A percentile compares a stretch with the other conserved stretches of the same genome.
These are phyloP conservation scores for Apotomis turbidana DNA, from an alignment of 2,888 invertebrate species.

Conservation along the genomic window DNA sequence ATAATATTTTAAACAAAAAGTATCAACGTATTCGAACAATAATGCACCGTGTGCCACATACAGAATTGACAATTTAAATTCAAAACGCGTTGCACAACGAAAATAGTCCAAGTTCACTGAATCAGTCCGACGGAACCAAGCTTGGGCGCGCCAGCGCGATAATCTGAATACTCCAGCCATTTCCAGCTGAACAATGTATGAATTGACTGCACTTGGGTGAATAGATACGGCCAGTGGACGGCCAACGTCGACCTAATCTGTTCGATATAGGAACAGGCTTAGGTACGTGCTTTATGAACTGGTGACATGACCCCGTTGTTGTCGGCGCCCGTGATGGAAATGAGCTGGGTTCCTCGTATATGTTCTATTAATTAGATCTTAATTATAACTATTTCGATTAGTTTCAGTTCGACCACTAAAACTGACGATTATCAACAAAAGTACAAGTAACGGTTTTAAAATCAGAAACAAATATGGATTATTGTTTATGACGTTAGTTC, in stretches of 20 bases:
- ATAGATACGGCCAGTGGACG: conserved; percentile 13
- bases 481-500: too few species aligned
- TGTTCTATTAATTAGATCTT: too few species aligned
- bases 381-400: too few species aligned
- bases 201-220: conserved; percentile 42
- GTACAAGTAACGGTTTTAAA: too few species aligned
- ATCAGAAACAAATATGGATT: too few species aligned
- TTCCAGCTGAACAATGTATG: conserved; percentile 49
- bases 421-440: too few species aligned
- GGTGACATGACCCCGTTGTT: not conserved
- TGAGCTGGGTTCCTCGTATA: too few species aligned
- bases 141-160: conserved; percentile 50
- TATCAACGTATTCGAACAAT: not conserved
- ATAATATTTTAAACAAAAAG: too few species aligned
- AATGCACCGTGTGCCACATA: not conserved
- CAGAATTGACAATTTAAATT: conserved; percentile 29
- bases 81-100: conserved; percentile 14
- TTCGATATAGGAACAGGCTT: not conserved
- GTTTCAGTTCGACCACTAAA: too few species aligned
- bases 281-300: not conserved
- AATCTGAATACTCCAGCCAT: conserved; percentile 49
- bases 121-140: conserved; percentile 29
- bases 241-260: not conserved
- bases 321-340: not conserved
- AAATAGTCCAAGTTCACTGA: conserved; percentile 32